Evolutionary conservation across 1,140 invertebrate species (phyloP), one percentile per base, ranked within the genome.

Genomic region (Triops cancriformis): DNA sequence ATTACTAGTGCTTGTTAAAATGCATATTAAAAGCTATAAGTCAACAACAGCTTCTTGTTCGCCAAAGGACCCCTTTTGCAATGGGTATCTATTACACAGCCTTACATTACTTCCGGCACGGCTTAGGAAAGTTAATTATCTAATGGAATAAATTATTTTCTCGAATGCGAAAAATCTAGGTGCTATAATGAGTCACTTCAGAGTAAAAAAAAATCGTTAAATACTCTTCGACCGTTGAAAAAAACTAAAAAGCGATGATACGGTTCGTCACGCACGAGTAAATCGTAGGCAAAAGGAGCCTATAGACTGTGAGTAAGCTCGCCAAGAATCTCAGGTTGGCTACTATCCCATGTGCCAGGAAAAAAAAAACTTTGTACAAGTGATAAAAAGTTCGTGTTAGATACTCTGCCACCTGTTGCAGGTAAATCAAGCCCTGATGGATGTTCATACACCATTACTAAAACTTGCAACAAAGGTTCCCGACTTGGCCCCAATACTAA

Each of bases 391-490:
- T 64, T 37, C 51, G 14, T 64, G 51, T 23, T 45, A 64, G 51
- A 18, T 23, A 23, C 18, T 64, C 51, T 2, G 14, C 51, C 51
- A 64, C 51, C 51, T 64, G 51, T 64, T 64, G 51, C 51, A 64
- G 51, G 51, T 64, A 64, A 64, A 64, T 64, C 51, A 64, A 23
- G 51, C 51, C 51, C 23, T 64, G 51, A 64, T 64, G 51, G 51
- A 64, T 64, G 51, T 23, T 64, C 51, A 64, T 64, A 64, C 51
- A 12, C 51, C 51, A 18, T 64, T 64, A 64, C 51, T 64, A 64
- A 64, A 64, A 23, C 51, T 64, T 23, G 14, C 51, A 64, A 64
- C 51, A 64, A 64, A 64, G 51, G 51, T 23, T n/a, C 14, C 51
- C 51, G 51, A 64, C 51, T 64, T 64, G 51, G 51, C 51, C 51